Evolutionary conservation across 2,113 vertebrate genomes (phyloP).

Genomic region (Papio anubis): DNA sequence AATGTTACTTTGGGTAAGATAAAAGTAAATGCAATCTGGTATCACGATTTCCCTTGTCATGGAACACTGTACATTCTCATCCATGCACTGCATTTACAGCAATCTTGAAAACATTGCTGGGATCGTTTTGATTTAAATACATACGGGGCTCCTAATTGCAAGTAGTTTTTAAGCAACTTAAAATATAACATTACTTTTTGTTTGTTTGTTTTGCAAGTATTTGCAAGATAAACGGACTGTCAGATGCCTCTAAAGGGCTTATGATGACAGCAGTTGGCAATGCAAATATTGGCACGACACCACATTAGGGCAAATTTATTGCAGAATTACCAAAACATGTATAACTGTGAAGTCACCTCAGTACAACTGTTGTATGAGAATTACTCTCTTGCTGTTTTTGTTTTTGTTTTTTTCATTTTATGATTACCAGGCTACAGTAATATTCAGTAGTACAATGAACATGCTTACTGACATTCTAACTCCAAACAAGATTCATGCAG

Average conservation of each 20-base stretch:
- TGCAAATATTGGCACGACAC: neutral
- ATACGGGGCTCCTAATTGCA: constrained; percentile 62
- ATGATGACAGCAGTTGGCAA: constrained; percentile 55
- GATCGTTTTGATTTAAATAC: constrained; percentile 65
- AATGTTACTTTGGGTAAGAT: constrained; percentile 81
- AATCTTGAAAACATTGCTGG: constrained; percentile 72
- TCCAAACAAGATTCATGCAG: neutral
- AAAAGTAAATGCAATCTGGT: constrained; percentile 81
- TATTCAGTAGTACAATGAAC: neutral
- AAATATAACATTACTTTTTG: constrained; percentile 71
- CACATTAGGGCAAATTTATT: constrained; percentile 52
- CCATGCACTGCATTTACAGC: constrained; percentile 63
- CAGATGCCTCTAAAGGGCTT: constrained; percentile 64
- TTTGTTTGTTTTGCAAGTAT: constrained; percentile 70
- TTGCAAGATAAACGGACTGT: constrained; percentile 76
- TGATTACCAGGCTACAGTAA: neutral
- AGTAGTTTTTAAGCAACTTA: constrained; percentile 74
- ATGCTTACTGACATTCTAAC: neutral
- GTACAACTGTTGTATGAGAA: neutral
- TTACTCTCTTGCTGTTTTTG: neutral
- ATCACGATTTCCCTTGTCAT: constrained; percentile 75
- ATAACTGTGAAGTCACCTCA: neutral
- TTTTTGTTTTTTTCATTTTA: neutral
- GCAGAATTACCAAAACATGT: constrained; percentile 28
- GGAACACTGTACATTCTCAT: constrained; percentile 78